phyloP scores from a whole-genome alignment of 1,140 invertebrate genomes.

The Cataglyphis hispanica region DNA sequence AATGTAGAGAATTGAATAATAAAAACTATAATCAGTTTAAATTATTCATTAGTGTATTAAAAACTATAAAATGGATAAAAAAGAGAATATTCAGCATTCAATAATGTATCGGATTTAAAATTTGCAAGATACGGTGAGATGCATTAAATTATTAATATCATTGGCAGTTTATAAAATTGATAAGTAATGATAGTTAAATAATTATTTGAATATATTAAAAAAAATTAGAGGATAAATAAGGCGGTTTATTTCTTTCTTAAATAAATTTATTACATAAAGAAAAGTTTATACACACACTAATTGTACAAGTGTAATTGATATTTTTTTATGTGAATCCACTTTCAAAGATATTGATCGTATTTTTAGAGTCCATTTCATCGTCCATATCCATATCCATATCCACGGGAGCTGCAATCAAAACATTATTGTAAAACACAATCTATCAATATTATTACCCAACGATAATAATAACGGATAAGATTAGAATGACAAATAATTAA shows the following conservation, averaged over 20 bases:
- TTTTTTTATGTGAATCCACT: neutral
- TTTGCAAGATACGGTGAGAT: neutral
- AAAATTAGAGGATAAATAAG: neutral
- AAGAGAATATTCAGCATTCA: neutral
- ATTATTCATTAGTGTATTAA: constrained; percentile 1
- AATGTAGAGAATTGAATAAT: neutral
- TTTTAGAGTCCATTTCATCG: constrained; percentile 37
- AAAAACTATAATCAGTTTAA: neutral
- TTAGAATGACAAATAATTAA: neutral
- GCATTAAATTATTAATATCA: neutral
- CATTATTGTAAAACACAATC: neutral
- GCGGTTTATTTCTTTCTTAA: neutral
- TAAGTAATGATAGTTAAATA: neutral
- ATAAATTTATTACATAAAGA: constrained; percentile 59
- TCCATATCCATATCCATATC: constrained; percentile 49
- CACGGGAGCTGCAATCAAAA: constrained; percentile 28
- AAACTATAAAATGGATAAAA: neutral
- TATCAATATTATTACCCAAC: neutral
- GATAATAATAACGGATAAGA: neutral
- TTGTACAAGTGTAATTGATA: neutral
- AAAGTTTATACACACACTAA: neutral
- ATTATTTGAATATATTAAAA: neutral
- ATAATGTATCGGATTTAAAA: neutral
- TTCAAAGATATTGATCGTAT: neutral
- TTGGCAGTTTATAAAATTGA: neutral